Evolutionary conservation across 2,113 vertebrate genomes (phyloP).

Genomic region (Cyanoramphus novaezelandiae): DNA sequence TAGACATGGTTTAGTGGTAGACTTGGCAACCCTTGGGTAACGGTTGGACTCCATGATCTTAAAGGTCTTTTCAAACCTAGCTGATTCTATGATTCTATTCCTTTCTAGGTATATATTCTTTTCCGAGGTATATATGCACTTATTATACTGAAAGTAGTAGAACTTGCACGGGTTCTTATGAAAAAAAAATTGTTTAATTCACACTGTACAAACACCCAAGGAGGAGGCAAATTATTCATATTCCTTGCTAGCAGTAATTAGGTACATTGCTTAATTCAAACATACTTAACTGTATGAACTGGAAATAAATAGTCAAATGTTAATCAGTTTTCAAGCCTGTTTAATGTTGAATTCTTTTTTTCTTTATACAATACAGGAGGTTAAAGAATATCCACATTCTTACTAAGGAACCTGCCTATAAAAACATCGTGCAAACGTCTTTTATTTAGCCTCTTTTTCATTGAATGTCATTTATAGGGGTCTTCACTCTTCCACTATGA

Average conservation of each 20-base stretch:
- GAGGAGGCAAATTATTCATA: not conserved
- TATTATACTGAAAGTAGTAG: not conserved
- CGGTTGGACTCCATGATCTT: not conserved
- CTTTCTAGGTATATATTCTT: not conserved
- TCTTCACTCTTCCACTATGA: not conserved
- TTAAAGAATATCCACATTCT: not conserved
- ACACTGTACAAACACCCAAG: not conserved
- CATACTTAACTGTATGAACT: not conserved
- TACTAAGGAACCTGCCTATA: not conserved
- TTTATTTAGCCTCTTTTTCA: not conserved
- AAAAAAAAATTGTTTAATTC: not conserved
- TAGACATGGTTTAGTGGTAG: not conserved
- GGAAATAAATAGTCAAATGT: constrained; percentile 14
- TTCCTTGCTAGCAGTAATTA: not conserved
- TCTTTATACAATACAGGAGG: not conserved
- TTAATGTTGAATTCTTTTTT: not conserved
- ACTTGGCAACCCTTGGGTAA: not conserved
- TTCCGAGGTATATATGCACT: not conserved
- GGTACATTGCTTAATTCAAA: not conserved
- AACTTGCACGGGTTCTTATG: not conserved
- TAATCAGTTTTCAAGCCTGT: constrained; percentile 2
- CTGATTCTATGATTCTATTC: not conserved
- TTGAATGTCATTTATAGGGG: not conserved
- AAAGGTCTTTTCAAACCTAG: not conserved
- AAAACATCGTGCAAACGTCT: constrained; percentile 12